phyloP scores from a whole-genome alignment of 2,888 invertebrate genomes.

The Agapostemon virescens region DNA sequence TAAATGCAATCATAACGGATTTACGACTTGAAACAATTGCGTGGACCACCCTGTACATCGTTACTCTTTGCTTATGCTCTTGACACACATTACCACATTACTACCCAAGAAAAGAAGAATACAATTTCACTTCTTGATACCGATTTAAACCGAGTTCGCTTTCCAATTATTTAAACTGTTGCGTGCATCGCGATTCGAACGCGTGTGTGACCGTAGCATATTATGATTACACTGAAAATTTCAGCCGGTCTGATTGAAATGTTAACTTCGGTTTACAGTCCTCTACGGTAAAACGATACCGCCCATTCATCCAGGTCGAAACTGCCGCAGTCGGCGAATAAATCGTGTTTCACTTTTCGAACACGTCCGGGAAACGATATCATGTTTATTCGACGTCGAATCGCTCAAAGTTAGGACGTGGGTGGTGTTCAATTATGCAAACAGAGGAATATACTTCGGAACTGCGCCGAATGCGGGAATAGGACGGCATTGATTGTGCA shows the following conservation, averaged over 20 bases:
- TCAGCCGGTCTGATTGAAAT: not conserved
- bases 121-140: not conserved
- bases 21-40: too few species aligned
- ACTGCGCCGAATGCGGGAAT: conserved; percentile 8
- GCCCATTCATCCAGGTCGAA: not conserved
- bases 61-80: too few species aligned
- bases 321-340: not conserved
- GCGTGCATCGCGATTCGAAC: not conserved
- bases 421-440: conserved; percentile 36
- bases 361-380: not conserved
- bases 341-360: conserved; percentile 5
- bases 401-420: conserved; percentile 25
- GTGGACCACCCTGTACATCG: too few species aligned
- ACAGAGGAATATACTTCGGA: conserved; percentile 39
- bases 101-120: not conserved
- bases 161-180: not conserved
- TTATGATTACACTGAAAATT: not conserved
- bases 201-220: not conserved
- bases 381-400: conserved; percentile 24
- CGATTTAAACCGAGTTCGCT: not conserved
- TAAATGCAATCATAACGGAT: too few species aligned
- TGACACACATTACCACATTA: too few species aligned
- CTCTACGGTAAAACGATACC: not conserved
- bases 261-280: not conserved
- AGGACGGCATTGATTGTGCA: conserved; percentile 28